Evolutionary conservation across 2,113 vertebrate species (phyloP), one percentile per base, ranked within the genome.

Genomic region (Hyla sarda): DNA sequence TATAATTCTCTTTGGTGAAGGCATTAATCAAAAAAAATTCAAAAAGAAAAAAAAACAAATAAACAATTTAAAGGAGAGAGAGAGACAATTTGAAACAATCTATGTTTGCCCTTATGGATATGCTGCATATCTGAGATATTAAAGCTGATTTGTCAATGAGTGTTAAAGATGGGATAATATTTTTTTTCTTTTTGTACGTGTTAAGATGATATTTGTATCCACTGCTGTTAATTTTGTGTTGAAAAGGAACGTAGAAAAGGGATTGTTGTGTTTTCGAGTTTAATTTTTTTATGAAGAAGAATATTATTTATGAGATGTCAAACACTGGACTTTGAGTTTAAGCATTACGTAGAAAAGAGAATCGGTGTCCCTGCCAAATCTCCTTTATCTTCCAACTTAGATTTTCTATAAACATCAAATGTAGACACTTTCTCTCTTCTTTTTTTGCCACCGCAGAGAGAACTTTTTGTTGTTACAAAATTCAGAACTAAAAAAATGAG

Each of bases 281-380:
- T 73, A 48, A 93, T 94, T 92, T 95, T 94, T 94, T 94, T 92
- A 89, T 83, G 16, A 89, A 92, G 81, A 91, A 89, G 89, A 92
- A 93, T 92, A 92, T 93, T 95, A 95, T 95, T 95, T 95, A 95
- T 95, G 92, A 95, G 94, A 95, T 95, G 95, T 95, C 95, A 95
- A 95, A 95, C 94, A 95, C 95, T 95, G 95, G 95, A 94, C 94
- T 94, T 93, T 94, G 92, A 95, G 93, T 95, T 95, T 95, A 91
- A 92, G 92, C 94, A 93, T 91, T 92, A 92, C 65, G 60, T 50
- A 41, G 73, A 74, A 34, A n/a, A 93, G 90, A 91, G 92, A 94
- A 91, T 93, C 92, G 94, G 93, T 92, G 91, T 91, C 90, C 90
- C 92, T 91, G 9, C 48, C 73, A 89, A 92, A 93, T 92, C 92